Evolutionary conservation across 1,140 invertebrate genomes (phyloP), one percentile per base, ranked within the genome.

Genomic region (Rhizoglyphus robini): DNA sequence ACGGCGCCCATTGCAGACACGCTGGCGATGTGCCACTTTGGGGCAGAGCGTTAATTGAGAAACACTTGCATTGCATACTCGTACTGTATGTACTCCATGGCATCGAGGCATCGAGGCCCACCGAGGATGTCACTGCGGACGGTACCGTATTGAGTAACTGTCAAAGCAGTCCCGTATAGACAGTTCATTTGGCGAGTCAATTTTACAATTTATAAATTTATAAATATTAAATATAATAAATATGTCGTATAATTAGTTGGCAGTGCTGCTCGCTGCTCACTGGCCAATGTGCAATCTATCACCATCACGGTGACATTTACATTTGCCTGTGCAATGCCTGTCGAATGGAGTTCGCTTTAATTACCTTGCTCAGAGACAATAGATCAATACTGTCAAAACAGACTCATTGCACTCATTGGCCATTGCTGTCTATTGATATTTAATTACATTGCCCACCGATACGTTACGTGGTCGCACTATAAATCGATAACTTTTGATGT

Each of bases 401-500:
- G 8, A 54, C 18, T 11, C 18, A 41, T 18, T 41, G 36, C 18
- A 8, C 51, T 8, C 15, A 15, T 54, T 5, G 51, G 15, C 51
- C 51, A 54, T 8, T 54, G 51, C 51, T 20, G 36, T 5, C 51
- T 54, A 54, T 54, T 20, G 51, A 54, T 54, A 54, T 54, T 54
- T 54, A 54, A 54, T 54, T 54, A 54, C 51, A 54, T 32, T 32
- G 23, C 8, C 8, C 51, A 54, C 23, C 23, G 51, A 25, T 15
- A 32, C 20, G 8, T 11, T 54, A 54, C 51, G 51, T 54, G 51
- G 51, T 54, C 51, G 51, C 8, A 54, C 51, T 54, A 23, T 54
- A 54, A 54, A 54, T 54, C 51, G 51, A 54, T 54, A 54, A 54
- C 51, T 8, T 46, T 25, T 54, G 51, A 54, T 54, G 51, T 54